Conservation (phyloP, 2,797 vertebrate genomes). For the Xerus rutilus region DNA sequence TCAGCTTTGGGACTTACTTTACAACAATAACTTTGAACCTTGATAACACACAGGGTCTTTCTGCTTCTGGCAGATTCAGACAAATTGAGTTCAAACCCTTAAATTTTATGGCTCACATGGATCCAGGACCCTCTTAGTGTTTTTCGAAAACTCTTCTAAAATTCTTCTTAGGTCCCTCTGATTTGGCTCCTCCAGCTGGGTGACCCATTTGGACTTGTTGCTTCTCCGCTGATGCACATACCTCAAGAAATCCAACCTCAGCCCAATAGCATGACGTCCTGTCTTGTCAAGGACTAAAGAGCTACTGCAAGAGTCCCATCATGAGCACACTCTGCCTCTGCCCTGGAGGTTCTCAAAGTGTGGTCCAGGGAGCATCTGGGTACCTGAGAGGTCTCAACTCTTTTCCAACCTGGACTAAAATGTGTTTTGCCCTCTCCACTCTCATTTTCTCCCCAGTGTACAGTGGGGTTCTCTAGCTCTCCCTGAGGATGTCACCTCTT, state of each 20-base stretch:
- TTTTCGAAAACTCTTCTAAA: background rate
- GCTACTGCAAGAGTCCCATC: background rate
- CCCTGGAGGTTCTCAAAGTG: background rate
- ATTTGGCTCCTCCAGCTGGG: background rate
- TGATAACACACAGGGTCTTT: background rate
- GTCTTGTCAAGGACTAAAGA: background rate
- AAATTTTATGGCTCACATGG: background rate
- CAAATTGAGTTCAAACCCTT: background rate
- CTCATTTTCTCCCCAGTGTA: no score
- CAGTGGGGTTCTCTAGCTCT: background rate
- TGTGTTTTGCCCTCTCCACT: background rate
- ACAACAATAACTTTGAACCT: background rate
- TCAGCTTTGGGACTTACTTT: background rate
- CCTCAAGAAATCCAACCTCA: background rate
- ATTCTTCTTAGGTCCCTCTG: background rate
- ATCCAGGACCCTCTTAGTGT: background rate
- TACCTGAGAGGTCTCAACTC: background rate
- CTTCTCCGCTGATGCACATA: background rate
- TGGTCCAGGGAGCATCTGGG: background rate
- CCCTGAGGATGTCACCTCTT: background rate
- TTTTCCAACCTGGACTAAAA: background rate
- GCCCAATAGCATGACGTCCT: fast-evolving
- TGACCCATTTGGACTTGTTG: background rate
- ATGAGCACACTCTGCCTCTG: background rate
- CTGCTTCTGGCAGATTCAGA: background rate